Evolutionary conservation across 2,888 invertebrate species (phyloP).

Genomic region (Venusia cambrica): DNA sequence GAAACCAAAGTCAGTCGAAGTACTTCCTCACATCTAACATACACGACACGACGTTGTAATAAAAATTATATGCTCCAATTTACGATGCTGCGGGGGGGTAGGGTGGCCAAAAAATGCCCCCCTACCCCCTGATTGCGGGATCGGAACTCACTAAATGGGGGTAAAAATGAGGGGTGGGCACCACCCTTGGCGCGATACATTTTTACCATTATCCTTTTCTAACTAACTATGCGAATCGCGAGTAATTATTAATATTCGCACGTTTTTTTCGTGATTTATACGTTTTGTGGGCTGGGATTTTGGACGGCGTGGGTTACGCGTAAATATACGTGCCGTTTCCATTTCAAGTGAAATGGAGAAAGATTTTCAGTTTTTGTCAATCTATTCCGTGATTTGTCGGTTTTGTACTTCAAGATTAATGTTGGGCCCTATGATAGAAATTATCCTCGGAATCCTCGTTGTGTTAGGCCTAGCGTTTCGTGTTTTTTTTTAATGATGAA

Average conservation of each 20-base stretch:
- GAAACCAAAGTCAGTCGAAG: constrained; percentile 5
- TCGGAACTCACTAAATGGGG: constrained; percentile 77
- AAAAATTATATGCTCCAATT: constrained; percentile 82
- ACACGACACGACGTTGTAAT: constrained; percentile 73
- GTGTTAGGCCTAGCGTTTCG: constrained; percentile 5
- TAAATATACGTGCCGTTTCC: too few relatives aligned
- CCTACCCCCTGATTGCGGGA: constrained; percentile 75
- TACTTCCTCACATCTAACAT: constrained; percentile 39
- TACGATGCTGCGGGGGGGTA: constrained; percentile 58
- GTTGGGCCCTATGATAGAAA: too few relatives aligned
- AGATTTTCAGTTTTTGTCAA: too few relatives aligned
- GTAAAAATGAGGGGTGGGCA: constrained; percentile 58
- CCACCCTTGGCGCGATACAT: constrained; percentile 62
- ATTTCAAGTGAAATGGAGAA: too few relatives aligned
- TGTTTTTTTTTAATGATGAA: constrained; percentile 10
- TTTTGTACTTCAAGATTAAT: too few relatives aligned
- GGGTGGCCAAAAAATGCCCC: constrained; percentile 65
- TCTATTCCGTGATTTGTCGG: too few relatives aligned
- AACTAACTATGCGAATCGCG: constrained; percentile 68
- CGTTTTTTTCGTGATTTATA: constrained; percentile 36
- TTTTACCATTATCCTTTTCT: constrained; percentile 75
- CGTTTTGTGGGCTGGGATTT: constrained; percentile 15
- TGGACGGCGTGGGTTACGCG: too few relatives aligned
- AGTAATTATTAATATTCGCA: constrained; percentile 71
- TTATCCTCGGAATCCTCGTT: too few relatives aligned